Conservation (phyloP, 2,888 invertebrate genomes). For the Volucella inanis region DNA sequence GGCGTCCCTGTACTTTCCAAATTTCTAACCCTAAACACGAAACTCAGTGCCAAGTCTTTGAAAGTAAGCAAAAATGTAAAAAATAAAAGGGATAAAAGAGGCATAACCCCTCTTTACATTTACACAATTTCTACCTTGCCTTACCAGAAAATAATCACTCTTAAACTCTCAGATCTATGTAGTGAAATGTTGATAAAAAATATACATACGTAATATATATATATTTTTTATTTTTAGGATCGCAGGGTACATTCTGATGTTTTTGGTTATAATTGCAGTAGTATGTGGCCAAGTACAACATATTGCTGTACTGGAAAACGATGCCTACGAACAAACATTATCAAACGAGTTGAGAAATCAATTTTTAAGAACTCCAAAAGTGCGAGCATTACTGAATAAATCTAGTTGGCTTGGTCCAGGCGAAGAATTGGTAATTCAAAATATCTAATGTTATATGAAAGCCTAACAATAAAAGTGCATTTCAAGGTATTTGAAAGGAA, state of each 20-base stretch:
- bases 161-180: not conserved
- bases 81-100: no score
- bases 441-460: not conserved
- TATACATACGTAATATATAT: not conserved
- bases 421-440: constrained; percentile 84
- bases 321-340: constrained; percentile 85
- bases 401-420: constrained; percentile 86
- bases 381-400: constrained; percentile 84
- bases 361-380: constrained; percentile 85
- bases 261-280: constrained; percentile 36
- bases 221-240: constrained; percentile 33
- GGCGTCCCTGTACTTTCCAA: no score
- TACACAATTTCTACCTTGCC: no score
- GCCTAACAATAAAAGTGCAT: constrained; percentile 6
- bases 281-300: constrained; percentile 83
- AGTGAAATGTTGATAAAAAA: no score
- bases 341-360: constrained; percentile 85
- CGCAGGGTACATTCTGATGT: constrained; percentile 29
- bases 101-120: no score
- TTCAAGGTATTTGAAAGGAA: constrained; percentile 85
- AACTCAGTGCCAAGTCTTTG: no score
- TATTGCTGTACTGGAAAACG: constrained; percentile 85
- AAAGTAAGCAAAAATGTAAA: no score
- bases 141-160: not conserved
- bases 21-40: no score